phyloP scores from a whole-genome alignment of 1,140 invertebrate species.

The Aphaenogaster floridana region DNA sequence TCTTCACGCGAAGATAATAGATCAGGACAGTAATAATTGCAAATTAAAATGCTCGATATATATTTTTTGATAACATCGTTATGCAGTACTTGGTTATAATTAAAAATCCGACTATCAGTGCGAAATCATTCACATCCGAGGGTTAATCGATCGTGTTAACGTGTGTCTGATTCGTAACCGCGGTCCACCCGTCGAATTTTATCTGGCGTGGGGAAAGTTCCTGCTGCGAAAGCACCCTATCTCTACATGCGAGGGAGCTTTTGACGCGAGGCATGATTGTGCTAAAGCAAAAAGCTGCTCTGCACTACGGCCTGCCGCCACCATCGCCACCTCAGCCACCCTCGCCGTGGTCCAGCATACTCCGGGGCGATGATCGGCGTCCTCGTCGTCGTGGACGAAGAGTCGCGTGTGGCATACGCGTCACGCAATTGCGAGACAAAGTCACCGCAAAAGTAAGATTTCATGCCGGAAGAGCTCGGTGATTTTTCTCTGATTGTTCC shows the following conservation, averaged over 20 bases:
- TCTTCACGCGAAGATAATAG: neutral
- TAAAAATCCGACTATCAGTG: neutral
- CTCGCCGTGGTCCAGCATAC: conserved; percentile 86
- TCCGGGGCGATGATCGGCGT: conserved; percentile 78
- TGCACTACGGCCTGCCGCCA: conserved; percentile 86
- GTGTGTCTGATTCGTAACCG: neutral
- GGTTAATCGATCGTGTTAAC: neutral
- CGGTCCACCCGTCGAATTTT: neutral
- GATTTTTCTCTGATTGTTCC: conserved; percentile 12
- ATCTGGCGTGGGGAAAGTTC: neutral
- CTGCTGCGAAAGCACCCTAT: neutral
- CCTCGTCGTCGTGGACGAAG: conserved; percentile 44
- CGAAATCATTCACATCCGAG: neutral
- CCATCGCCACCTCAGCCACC: conserved; percentile 86
- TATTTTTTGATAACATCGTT: neutral
- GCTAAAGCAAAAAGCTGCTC: conserved; percentile 79
- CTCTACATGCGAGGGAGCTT: no score
- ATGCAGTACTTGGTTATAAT: neutral
- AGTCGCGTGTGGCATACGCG: conserved; percentile 68
- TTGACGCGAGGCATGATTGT: conserved; percentile 74
- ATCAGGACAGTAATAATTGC: neutral
- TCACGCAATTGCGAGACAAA: conserved; percentile 74
- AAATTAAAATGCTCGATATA: neutral
- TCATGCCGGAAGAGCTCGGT: neutral
- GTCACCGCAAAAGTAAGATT: conserved; percentile 78